Conservation (phyloP, 1,140 invertebrate genomes). For the Drosophila ohnishii region DNA sequence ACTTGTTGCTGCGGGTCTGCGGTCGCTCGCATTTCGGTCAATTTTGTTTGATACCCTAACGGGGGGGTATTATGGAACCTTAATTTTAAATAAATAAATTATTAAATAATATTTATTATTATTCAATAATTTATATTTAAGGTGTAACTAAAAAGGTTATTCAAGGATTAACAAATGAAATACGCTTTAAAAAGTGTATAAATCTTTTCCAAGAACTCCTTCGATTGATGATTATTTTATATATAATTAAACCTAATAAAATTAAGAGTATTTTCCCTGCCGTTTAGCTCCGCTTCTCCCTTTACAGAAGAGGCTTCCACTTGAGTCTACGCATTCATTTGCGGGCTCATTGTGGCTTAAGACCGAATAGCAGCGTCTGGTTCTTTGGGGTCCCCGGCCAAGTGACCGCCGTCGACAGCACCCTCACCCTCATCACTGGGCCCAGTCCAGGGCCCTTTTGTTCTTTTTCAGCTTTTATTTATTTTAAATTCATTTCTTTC, state of each 20-base stretch:
- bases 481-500: conserved; percentile 76
- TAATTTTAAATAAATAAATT: not conserved
- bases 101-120: too few species aligned
- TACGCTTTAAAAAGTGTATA: too few species aligned
- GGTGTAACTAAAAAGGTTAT: not conserved
- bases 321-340: conserved; percentile 79
- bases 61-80: not conserved
- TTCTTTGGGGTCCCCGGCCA: conserved; percentile 30
- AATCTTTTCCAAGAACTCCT: too few species aligned
- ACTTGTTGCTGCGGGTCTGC: too few species aligned
- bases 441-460: conserved; percentile 56
- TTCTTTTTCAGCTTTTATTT: conserved; percentile 75
- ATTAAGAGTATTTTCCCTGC: conserved; percentile 12
- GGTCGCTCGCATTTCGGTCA: conserved; percentile 77
- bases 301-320: conserved; percentile 41
- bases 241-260: not conserved
- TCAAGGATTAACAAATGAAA: not conserved
- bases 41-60: conserved; percentile 55
- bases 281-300: not conserved
- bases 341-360: conserved; percentile 71
- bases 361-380: conserved; percentile 16
- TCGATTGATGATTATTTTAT: not conserved
- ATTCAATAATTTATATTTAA: not conserved
- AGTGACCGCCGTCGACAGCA: conserved; percentile 60
- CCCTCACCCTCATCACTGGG: conserved; percentile 63